Percentiles rank a stretch among this genome's conserved stretches.
Conservation (phyloP, 2,113 vertebrate genomes). For the Rhinopithecus roxellana region DNA sequence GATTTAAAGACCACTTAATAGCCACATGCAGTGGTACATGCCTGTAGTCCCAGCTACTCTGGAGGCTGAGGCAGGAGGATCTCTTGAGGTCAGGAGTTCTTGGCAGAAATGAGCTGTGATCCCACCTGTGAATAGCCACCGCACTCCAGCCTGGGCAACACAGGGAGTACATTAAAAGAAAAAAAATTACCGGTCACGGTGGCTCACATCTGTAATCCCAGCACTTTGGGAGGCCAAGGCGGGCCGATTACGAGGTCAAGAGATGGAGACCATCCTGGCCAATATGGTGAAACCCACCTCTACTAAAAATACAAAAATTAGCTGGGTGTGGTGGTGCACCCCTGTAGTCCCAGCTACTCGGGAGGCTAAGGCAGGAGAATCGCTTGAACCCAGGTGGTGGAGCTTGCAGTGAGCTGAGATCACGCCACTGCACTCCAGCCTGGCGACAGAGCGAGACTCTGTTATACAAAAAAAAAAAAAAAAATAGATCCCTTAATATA, state of each 20-base stretch:
- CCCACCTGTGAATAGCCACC: not conserved
- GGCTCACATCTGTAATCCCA: no score
- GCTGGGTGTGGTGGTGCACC: no score
- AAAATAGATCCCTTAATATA: not conserved
- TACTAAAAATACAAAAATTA: no score
- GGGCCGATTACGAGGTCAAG: no score
- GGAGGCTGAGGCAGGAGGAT: not conserved
- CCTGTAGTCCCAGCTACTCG: no score
- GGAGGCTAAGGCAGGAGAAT: no score
- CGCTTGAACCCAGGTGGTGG: no score
- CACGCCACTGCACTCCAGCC: not conserved
- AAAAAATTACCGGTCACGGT: no score
- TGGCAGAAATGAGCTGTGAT: not conserved
- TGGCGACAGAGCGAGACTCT: not conserved
- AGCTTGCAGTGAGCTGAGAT: no score
- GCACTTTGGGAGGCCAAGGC: no score
- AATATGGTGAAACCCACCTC: no score
- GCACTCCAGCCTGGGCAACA: not conserved
- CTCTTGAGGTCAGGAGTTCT: not conserved
- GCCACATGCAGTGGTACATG: accelerated
- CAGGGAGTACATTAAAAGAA: not conserved
- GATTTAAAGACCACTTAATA: not conserved
- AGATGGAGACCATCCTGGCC: no score
- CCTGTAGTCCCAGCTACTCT: not conserved
- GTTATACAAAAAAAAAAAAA: not conserved